Conservation (phyloP, 2,888 invertebrate species). For the Stenchaetothrips biformis region DNA sequence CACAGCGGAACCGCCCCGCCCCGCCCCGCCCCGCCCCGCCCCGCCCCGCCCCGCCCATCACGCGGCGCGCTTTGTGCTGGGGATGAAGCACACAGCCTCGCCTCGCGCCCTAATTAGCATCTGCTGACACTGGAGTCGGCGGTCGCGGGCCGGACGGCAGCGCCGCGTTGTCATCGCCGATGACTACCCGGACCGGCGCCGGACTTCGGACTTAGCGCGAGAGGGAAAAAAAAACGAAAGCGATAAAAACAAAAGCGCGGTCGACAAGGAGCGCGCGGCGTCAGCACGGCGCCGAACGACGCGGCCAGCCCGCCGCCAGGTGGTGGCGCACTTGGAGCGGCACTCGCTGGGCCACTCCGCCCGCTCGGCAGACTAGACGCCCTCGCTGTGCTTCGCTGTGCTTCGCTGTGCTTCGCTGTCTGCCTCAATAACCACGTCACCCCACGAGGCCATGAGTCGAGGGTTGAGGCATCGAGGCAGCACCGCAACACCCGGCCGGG, state of each 20-base stretch:
- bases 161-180: neutral
- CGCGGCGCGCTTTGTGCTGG: conserved; percentile 12
- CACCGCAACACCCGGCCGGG: neutral
- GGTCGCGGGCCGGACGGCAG: neutral
- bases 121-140: conserved; percentile 22
- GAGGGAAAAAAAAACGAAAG: too few relatives aligned
- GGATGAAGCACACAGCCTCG: neutral
- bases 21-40: neutral
- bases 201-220: too few relatives aligned
- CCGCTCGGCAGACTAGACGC: neutral
- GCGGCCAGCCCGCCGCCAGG: too few relatives aligned
- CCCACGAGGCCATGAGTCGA: neutral
- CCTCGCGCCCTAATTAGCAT: neutral
- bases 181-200: too few relatives aligned
- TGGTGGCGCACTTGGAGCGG: too few relatives aligned
- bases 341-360: too few relatives aligned
- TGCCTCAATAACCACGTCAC: conserved; percentile 1
- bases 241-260: too few relatives aligned
- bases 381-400: too few relatives aligned
- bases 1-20: neutral
- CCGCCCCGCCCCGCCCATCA: conserved; percentile 7
- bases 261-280: too few relatives aligned
- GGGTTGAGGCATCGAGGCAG: neutral
- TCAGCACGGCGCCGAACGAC: too few relatives aligned
- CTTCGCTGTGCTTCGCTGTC: neutral